Evolutionary conservation across 2,888 invertebrate species (phyloP).

Genomic region (Rhyacophila evoluta): DNA sequence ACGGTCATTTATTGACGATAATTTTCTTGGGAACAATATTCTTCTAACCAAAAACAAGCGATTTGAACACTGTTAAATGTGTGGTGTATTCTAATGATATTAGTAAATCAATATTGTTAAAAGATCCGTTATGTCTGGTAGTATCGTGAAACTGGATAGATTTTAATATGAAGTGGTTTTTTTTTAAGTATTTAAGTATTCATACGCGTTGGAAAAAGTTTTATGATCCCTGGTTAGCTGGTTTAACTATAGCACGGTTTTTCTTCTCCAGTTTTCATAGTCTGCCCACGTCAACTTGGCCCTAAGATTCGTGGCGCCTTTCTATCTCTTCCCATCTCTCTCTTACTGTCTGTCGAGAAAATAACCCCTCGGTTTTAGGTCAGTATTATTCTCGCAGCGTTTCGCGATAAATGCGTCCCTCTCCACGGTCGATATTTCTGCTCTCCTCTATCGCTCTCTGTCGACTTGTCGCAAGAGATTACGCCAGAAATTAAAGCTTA

Average conservation of each 20-base stretch:
- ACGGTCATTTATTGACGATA: no score
- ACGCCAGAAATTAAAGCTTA: neutral
- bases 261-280: slow-evolving; percentile 30
- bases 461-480: neutral
- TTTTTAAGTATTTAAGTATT: no score
- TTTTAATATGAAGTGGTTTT: no score
- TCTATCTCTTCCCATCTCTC: neutral
- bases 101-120: no score
- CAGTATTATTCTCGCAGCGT: slow-evolving; percentile 7
- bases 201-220: no score
- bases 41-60: no score
- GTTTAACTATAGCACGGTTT: neutral
- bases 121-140: no score
- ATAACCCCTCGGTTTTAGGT: slow-evolving; percentile 1
- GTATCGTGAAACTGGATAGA: no score
- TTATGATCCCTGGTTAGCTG: no score
- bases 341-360: neutral
- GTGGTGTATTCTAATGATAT: no score
- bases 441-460: neutral
- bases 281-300: slow-evolving; percentile 37
- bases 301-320: slow-evolving; percentile 17
- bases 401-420: slow-evolving; percentile 8
- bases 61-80: no score
- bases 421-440: neutral
- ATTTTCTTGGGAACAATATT: no score